Conservation (phyloP, 2,797 vertebrate species). For the Crotalus adamanteus region DNA sequence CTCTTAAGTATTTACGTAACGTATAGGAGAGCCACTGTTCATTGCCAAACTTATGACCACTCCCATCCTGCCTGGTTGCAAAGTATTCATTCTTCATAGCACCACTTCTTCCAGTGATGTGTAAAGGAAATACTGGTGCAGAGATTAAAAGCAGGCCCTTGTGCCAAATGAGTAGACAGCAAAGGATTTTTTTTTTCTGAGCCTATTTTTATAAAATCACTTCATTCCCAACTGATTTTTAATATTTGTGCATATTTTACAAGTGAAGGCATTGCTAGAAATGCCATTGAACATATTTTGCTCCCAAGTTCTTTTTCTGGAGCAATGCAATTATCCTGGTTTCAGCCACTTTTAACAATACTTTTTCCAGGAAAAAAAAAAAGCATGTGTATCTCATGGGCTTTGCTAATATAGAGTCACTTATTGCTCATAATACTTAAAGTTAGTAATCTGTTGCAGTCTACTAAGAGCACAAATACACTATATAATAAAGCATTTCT, state of each 20-base stretch:
- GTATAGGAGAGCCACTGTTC: background rate
- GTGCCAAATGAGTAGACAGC: background rate
- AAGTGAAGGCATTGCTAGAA: background rate
- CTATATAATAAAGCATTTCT: background rate
- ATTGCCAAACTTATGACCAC: constrained; percentile 3
- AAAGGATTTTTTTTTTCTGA: background rate
- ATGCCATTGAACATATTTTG: background rate
- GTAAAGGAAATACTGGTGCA: background rate
- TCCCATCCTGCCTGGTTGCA: background rate
- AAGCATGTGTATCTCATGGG: background rate
- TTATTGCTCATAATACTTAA: background rate
- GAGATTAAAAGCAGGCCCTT: constrained; percentile 15
- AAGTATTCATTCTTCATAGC: background rate
- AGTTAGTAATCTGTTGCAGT: constrained; percentile 12
- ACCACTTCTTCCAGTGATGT: constrained; percentile 20
- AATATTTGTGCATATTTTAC: background rate
- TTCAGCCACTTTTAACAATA: background rate
- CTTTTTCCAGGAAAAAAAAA: background rate
- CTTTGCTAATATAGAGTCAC: background rate
- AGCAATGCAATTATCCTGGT: background rate
- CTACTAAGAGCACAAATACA: background rate
- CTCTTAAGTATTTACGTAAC: background rate
- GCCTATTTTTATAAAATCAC: background rate
- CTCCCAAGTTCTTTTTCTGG: background rate
- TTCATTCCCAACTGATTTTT: background rate